Percentiles rank a stretch among this genome's conserved stretches.
phyloP scores from a whole-genome alignment of 2,888 invertebrate species.

The Dryomyza anilis region DNA sequence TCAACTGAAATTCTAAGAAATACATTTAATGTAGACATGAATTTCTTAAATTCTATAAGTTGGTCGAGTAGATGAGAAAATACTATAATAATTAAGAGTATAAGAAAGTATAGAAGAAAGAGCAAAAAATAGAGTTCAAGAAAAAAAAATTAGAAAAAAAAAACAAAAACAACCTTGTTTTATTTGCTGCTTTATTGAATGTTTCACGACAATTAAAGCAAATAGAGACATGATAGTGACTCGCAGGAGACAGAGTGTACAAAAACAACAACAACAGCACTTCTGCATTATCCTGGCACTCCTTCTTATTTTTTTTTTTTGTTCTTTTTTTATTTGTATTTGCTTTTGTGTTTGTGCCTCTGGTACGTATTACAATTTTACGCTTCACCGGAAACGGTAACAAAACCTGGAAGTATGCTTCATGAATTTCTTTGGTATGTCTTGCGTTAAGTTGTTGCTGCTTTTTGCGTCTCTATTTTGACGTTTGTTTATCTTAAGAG shows the following conservation, averaged over 20 bases:
- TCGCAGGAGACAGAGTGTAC: not conserved
- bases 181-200: too few species aligned
- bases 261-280: slow-evolving; percentile 1
- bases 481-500: not conserved
- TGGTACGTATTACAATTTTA: not conserved
- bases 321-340: not conserved
- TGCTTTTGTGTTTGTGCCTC: not conserved
- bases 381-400: not conserved
- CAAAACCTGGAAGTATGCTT: not conserved
- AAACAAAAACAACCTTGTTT: too few species aligned
- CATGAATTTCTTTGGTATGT: not conserved
- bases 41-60: too few species aligned
- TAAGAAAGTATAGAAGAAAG: too few species aligned
- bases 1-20: too few species aligned
- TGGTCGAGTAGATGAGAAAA: too few species aligned
- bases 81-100: too few species aligned
- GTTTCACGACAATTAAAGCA: too few species aligned
- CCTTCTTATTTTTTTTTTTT: not conserved
- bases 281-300: not conserved
- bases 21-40: too few species aligned
- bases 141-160: too few species aligned
- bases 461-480: not conserved
- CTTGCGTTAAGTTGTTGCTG: not conserved
- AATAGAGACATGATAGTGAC: too few species aligned
- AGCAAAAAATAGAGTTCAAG: too few species aligned